These are phyloP conservation scores for Brachymystax lenok DNA, from an alignment of 2,797 vertebrate genomes.

Conservation along the genomic window DNA sequence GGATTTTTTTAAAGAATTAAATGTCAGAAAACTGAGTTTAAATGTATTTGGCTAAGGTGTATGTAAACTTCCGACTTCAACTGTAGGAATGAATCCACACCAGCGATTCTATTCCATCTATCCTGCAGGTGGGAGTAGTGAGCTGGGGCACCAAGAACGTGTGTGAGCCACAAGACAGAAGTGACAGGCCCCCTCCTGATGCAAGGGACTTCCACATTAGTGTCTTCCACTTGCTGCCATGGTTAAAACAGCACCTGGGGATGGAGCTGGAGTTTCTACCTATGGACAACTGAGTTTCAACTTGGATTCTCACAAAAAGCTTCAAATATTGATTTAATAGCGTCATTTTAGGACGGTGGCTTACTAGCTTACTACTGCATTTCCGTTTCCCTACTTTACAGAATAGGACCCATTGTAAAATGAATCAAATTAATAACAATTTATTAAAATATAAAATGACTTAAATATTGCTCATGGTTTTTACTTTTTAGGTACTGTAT, in stretches of 20 bases:
- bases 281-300: slow-evolving; percentile 30
- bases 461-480: background rate
- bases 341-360: background rate
- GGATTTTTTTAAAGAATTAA: too few relatives aligned
- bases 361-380: background rate
- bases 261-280: slow-evolving; percentile 68
- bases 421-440: background rate
- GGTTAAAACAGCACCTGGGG: slow-evolving; percentile 66
- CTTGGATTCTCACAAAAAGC: background rate
- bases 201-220: slow-evolving; percentile 78
- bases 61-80: too few relatives aligned
- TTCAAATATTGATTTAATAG: background rate
- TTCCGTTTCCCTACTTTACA: background rate
- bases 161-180: slow-evolving; percentile 10
- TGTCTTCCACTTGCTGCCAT: slow-evolving; percentile 71
- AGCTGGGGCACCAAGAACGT: slow-evolving; percentile 70
- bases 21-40: background rate
- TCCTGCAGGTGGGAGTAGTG: slow-evolving; percentile 70
- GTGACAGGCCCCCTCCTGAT: slow-evolving; percentile 16
- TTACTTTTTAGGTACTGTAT: background rate
- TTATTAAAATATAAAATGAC: background rate
- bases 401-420: background rate
- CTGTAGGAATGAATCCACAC: background rate
- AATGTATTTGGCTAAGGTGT: too few relatives aligned
- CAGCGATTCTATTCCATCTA: background rate